Base-by-base conservation (phyloP, 2,797 vertebrate genomes). In the Chelonia mydas region DNA sequence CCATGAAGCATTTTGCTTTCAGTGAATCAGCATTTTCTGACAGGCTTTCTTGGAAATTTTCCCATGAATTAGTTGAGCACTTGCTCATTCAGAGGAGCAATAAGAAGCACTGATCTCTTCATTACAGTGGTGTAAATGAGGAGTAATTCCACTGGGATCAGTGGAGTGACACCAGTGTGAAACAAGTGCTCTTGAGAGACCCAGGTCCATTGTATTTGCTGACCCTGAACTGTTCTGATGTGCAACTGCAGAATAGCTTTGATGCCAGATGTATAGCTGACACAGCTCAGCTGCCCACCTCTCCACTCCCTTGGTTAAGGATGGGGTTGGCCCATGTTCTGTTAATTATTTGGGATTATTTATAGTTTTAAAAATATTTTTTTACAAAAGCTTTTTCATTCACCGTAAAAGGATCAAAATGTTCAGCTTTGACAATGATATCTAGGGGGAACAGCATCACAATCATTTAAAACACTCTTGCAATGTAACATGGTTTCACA, bases 371-470 rank as follows among this genome's bases (percentile, higher is more conserved):
- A 90, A 97, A 95, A 95, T 91, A 91, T 2, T 49, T 61, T 61
- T 78, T 77, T 91, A 96, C 91, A 93, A 95, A 95, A 96, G 92
- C 90, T 92, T 86, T 96, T 95, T 94, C 88, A 47, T 89, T 95
- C 93, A 88, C 83, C 91, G 96, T 95, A 47, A 92, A 89, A 92
- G 85, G 85, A 84, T 77, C 51, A 89, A 84, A 84, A 12, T 77
- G 89, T 84, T 97, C 45, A 10, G 83, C 92, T 90, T 93, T 94
- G 84, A 97, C 96, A 97, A 95, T 93, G 97, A 97, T 98, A 97
- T 97, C 97, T 97, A 41, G 91, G 74, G 90, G 79, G 74, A 96
- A 25, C 97, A 97, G 97, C 92, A 91, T 91, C 85, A 84, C 81
- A 87, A 89, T 95, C 53, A 89, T 25, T 83, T 94, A 93, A 78